Evolutionary conservation across 1,140 invertebrate species (phyloP), one percentile per base, ranked within the genome.

Genomic region (Drosophila sucinea): DNA sequence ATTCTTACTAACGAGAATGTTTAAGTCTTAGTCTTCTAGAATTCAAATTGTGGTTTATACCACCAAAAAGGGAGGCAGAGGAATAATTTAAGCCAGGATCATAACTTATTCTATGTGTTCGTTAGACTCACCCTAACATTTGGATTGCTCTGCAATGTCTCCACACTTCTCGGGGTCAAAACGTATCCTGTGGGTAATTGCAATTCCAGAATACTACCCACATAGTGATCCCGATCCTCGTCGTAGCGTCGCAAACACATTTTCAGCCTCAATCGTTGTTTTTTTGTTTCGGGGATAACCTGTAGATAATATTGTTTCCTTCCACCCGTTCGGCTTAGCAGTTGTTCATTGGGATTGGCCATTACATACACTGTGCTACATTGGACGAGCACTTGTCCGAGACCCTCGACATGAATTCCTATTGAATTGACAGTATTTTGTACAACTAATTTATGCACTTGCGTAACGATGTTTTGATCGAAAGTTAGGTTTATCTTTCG

Each of bases 111-210:
- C 5, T 7, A 35, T 35, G 1, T 8, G 1, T 35, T 35, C 23
- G 1, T 7, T 23, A 23, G 23, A 60, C 71, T 70, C 23, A 73
- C 71, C 17, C 38, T 7, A 1, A 70, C 67, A 6, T 6, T 7
- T 11, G n/a, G 4, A 7, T 55, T 6, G 0, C 0, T 6, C 1
- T 54, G 3, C 4, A 66, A 30, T 8, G 4, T 30, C 8, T 47
- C 0, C 1, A 65, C 38, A 7, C 32, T 61, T 0, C 11, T 32
- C 0, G 2, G 1, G 1, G 11, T 60, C 1, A 78, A 3, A 0
- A 25, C 23, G 60, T 71, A 75, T 10, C 67, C 76, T 11, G 72
- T 60, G 3, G 73, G 76, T 4, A 76, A 35, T 10, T 23, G n/a
- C 4, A 72, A 7, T 5, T 51, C 29, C 0, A 76, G 6, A 10